Conservation (phyloP, 2,888 invertebrate species). For the Gandaritis pyraliata region DNA sequence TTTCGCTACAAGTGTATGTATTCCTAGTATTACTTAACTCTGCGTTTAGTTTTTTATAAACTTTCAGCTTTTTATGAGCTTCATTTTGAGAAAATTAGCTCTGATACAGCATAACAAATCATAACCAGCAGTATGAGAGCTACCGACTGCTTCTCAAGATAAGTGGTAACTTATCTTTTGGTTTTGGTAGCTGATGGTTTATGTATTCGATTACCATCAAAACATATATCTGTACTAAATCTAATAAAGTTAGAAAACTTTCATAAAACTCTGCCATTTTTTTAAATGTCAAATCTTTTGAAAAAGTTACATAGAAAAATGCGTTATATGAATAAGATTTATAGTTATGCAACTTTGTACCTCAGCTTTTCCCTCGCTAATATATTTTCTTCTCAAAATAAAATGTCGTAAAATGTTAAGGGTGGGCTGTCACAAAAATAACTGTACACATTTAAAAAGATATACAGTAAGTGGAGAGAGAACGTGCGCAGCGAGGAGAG, state of each 20-base stretch:
- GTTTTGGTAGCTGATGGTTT: no score
- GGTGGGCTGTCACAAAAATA: constrained; percentile 78
- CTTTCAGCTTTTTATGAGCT: neutral
- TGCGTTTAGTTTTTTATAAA: constrained; percentile 5
- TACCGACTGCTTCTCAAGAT: no score
- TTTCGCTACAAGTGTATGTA: constrained; percentile 43
- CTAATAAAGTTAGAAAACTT: no score
- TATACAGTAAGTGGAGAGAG: constrained; percentile 67
- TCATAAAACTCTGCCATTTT: neutral
- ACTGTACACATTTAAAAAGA: constrained; percentile 76
- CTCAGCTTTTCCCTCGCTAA: constrained; percentile 32
- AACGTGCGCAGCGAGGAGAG: constrained; percentile 57
- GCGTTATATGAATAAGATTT: constrained; percentile 29
- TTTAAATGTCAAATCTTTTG: neutral
- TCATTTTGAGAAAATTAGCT: neutral
- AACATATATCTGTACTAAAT: neutral
- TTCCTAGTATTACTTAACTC: constrained; percentile 42
- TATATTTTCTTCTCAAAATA: constrained; percentile 49
- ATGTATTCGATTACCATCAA: no score
- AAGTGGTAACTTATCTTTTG: no score
- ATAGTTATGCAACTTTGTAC: constrained; percentile 30
- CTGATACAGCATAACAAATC: no score
- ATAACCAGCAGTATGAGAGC: no score
- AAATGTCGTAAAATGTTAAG: constrained; percentile 60
- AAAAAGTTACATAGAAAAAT: constrained; percentile 21